phyloP scores from a whole-genome alignment of 2,888 invertebrate genomes.

The Hyles lineata region DNA sequence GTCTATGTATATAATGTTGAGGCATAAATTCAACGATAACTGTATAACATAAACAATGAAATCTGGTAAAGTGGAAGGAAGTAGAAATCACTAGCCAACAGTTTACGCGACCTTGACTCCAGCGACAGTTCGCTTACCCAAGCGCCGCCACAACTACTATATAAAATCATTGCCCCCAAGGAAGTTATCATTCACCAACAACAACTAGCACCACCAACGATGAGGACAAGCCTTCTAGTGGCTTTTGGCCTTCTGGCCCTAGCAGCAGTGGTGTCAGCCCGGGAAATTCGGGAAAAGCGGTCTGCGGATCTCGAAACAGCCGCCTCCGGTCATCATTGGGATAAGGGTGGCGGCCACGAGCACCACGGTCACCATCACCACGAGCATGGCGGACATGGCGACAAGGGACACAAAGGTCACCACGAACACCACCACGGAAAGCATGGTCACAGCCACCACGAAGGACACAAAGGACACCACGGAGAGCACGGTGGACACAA shows the following conservation, averaged over 20 bases:
- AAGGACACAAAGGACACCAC: slow-evolving; percentile 85
- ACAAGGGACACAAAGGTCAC: slow-evolving; percentile 88
- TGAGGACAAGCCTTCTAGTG: slow-evolving; percentile 69
- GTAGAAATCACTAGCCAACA: slow-evolving; percentile 61
- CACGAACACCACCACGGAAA: slow-evolving; percentile 87
- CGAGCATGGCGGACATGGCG: slow-evolving; percentile 86
- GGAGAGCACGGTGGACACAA: slow-evolving; percentile 87
- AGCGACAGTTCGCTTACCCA: slow-evolving; percentile 64
- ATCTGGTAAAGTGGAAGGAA: slow-evolving; percentile 49
- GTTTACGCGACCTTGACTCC: slow-evolving; percentile 68
- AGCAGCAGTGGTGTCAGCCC: slow-evolving; percentile 73
- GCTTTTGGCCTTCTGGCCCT: slow-evolving; percentile 77
- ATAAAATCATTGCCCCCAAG: slow-evolving; percentile 69
- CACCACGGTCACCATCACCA: slow-evolving; percentile 86
- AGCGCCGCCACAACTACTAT: slow-evolving; percentile 64
- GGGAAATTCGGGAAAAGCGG: slow-evolving; percentile 79
- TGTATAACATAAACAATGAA: neutral
- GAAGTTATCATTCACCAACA: slow-evolving; percentile 71
- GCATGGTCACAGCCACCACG: slow-evolving; percentile 89
- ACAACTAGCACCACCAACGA: slow-evolving; percentile 61
- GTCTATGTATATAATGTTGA: neutral
- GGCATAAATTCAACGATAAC: neutral
- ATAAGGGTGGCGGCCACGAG: slow-evolving; percentile 86
- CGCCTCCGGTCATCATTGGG: slow-evolving; percentile 71
- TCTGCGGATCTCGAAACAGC: slow-evolving; percentile 83